A percentile compares a stretch with the other conserved stretches of the same genome.
Conservation (phyloP, 2,113 vertebrate genomes). For the Coptodon rendalli region DNA sequence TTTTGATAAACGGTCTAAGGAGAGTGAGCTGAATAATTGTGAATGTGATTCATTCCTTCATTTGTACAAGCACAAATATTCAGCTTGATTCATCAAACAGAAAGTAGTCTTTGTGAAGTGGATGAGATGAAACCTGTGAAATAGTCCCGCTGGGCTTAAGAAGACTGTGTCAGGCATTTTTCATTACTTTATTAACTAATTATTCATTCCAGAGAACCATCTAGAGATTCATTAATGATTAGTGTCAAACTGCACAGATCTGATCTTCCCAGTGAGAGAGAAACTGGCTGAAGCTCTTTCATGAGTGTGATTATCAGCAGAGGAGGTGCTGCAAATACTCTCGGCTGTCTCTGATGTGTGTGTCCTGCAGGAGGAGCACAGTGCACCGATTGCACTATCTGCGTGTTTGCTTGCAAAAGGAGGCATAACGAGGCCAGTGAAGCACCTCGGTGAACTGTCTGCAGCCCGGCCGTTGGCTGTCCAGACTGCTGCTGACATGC, state of each 20-base stretch:
- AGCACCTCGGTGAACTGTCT: not conserved
- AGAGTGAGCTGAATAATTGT: not conserved
- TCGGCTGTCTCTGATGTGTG: not conserved
- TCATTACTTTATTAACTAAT: not conserved
- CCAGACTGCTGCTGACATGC: constrained; percentile 7
- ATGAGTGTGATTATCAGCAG: not conserved
- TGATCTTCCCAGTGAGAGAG: not conserved
- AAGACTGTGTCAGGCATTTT: not conserved
- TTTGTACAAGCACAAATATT: not conserved
- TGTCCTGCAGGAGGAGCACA: not conserved
- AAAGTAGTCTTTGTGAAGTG: not conserved
- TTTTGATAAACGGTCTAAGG: accelerated
- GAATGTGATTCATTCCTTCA: not conserved
- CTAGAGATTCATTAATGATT: not conserved
- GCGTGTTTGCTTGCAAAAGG: not conserved
- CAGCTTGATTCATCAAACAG: not conserved
- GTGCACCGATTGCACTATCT: not conserved
- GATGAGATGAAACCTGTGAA: not conserved
- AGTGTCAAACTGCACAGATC: not conserved
- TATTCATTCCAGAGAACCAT: not conserved
- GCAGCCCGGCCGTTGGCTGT: not conserved
- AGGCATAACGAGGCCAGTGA: not conserved
- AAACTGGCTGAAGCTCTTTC: not conserved
- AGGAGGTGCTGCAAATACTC: not conserved
- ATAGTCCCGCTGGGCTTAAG: not conserved